A percentile compares a stretch with the other conserved stretches of the same genome.
These are phyloP conservation scores for Notolepis coatsorum DNA, from an alignment of 2,797 vertebrate species.

Conservation along the genomic window DNA sequence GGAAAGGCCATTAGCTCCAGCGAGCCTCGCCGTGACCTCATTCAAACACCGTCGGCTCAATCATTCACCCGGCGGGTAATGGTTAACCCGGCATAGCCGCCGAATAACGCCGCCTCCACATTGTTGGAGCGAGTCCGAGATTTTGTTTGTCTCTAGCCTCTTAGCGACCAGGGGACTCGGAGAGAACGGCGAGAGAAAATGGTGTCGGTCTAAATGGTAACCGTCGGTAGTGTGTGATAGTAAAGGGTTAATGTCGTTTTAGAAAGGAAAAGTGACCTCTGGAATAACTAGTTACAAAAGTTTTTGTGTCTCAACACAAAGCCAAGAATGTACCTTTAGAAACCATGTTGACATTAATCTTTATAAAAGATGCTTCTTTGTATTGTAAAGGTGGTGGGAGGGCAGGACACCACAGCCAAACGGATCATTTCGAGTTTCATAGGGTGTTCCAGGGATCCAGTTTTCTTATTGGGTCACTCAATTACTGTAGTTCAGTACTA, in stretches of 20 bases:
- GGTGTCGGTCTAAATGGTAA: constrained; percentile 2
- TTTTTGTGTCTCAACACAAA: background rate
- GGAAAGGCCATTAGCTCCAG: constrained; percentile 7
- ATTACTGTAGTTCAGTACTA: no score
- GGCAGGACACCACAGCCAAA: no score
- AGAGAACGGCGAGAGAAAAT: constrained; percentile 10
- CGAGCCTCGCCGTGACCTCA: constrained; percentile 68
- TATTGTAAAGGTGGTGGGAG: no score
- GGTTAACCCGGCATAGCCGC: constrained; percentile 65
- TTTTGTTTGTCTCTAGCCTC: constrained; percentile 53
- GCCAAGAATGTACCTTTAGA: background rate
- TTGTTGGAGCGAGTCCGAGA: constrained; percentile 24
- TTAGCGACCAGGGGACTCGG: constrained; percentile 20
- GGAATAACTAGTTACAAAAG: background rate
- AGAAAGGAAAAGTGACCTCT: background rate
- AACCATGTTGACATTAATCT: background rate
- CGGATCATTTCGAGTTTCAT: no score
- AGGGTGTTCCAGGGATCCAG: no score
- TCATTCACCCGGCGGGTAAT: constrained; percentile 73
- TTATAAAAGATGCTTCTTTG: no score
- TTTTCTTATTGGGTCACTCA: no score
- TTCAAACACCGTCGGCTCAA: constrained; percentile 54
- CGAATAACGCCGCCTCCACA: constrained; percentile 42
- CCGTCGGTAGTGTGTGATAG: background rate
- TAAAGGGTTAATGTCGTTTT: background rate